Base-by-base conservation (phyloP, 2,888 invertebrate genomes). In the Pandemis heparana region DNA sequence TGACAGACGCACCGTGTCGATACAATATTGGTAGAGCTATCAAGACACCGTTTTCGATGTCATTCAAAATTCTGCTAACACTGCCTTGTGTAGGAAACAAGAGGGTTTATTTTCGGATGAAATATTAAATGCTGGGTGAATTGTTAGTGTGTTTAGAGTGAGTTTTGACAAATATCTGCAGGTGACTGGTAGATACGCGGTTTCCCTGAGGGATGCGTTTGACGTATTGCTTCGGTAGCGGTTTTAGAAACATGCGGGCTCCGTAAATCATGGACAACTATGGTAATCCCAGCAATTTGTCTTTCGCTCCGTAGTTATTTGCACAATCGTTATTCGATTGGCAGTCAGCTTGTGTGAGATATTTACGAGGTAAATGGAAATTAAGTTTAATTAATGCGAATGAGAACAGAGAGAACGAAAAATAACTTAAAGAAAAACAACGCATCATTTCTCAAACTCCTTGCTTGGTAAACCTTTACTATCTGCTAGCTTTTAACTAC, bases 151-250 rank as follows among this genome's bases (percentile, higher is more conserved):
- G 88, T 87, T 83, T 82, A 80, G 81, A 81, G 78, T 85, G 86
- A 92, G 85, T 92, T 93, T 92, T 94, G 94, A 94, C 91, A 92
- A 93, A 94, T 94, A 91, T 90, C 90, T 92, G 91, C 91, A 93
- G 92, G 93, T 94, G 93, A 92, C 89, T 89, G 85, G 84, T 81
- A 70, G 74, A 74, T 70, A 79, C 81, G 88, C 85, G 89, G 89
- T 90, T 89, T 86, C 87, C 88, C 89, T 85, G 83, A 82, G 89
- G 91, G 91, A 91, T 92, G 92, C 83, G 83, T 90, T 87, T 92
- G 92, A 92, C 92, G 89, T 92, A 93, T 94, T 89, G 90, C 89
- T 89, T 86, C 88, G 91, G 92, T 92, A 89, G 88, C 87, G 88
- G 87, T 87, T 87, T 83, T 80, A 83, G 84, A 82, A 80, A 84